Evolutionary conservation across 2,888 invertebrate genomes (phyloP).

Genomic region (Heliconius erato): DNA sequence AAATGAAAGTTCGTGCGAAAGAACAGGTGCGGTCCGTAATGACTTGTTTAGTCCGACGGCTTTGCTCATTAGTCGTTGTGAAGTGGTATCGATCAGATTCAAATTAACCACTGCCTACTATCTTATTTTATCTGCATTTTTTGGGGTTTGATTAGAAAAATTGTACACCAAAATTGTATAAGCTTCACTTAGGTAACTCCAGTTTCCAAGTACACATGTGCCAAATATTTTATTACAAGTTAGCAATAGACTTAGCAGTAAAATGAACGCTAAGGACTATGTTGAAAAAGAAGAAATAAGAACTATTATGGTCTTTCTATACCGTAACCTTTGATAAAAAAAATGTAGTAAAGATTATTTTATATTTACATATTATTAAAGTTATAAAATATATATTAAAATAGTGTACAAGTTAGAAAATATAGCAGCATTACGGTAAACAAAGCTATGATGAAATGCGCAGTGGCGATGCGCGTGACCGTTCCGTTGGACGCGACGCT

Average conservation of each 20-base stretch:
- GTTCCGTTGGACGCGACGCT: slow-evolving; percentile 75
- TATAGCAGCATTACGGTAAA: slow-evolving; percentile 53
- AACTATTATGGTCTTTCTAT: too few relatives aligned
- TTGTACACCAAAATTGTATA: slow-evolving; percentile 10
- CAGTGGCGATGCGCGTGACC: slow-evolving; percentile 69
- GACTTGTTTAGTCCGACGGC: slow-evolving; percentile 71
- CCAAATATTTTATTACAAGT: not conserved
- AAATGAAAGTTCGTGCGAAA: slow-evolving; percentile 78
- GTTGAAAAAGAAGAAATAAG: too few relatives aligned
- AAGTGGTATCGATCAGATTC: slow-evolving; percentile 73
- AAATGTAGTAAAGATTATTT: not conserved
- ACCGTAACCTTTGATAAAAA: too few relatives aligned
- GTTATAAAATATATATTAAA: slow-evolving; percentile 20
- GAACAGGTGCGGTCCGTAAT: slow-evolving; percentile 69
- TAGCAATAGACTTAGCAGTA: not conserved
- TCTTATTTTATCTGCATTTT: slow-evolving; percentile 58
- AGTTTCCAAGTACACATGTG: not conserved
- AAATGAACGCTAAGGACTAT: not conserved
- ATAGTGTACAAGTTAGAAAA: slow-evolving; percentile 26
- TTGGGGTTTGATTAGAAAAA: slow-evolving; percentile 37
- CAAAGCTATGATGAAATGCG: slow-evolving; percentile 56
- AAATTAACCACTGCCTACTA: slow-evolving; percentile 66
- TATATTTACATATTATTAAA: not conserved
- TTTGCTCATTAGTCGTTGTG: slow-evolving; percentile 78
- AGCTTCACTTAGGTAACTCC: not conserved